Conservation (phyloP, 2,797 vertebrate species). For the Phrynocephalus vlangalii region DNA sequence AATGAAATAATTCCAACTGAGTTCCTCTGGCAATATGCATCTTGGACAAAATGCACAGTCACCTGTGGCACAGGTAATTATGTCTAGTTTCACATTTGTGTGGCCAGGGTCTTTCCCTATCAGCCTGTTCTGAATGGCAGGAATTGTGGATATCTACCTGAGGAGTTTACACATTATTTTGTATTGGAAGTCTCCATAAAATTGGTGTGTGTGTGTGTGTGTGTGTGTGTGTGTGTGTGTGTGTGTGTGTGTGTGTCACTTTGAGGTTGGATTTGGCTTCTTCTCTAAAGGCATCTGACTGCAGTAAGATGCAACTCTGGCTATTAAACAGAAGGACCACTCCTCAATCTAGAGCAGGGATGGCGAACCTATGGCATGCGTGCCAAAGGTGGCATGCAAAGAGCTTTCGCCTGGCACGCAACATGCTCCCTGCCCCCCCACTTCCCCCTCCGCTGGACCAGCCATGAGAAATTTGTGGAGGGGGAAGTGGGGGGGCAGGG, state of each 20-base stretch:
- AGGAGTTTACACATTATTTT: too few species aligned
- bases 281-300: not conserved
- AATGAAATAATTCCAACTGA: constrained; percentile 63
- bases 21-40: constrained; percentile 90
- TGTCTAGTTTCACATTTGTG: rapidly evolving
- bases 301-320: not conserved
- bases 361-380: too few species aligned
- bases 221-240: too few species aligned
- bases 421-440: too few species aligned
- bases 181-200: not conserved
- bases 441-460: too few species aligned
- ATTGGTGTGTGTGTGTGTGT: not conserved
- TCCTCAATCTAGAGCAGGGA: too few species aligned
- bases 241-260: too few species aligned
- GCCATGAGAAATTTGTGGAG: too few species aligned
- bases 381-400: too few species aligned
- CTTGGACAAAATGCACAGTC: constrained; percentile 90
- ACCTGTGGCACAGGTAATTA: constrained; percentile 90
- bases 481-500: too few species aligned
- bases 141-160: not conserved
- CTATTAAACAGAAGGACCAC: not conserved
- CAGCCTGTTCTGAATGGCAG: not conserved
- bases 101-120: too few species aligned
- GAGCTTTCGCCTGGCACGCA: too few species aligned
- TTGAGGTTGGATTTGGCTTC: not conserved